Base-by-base conservation (phyloP, 2,888 invertebrate species). In the Zhuqinia jingwanae region DNA sequence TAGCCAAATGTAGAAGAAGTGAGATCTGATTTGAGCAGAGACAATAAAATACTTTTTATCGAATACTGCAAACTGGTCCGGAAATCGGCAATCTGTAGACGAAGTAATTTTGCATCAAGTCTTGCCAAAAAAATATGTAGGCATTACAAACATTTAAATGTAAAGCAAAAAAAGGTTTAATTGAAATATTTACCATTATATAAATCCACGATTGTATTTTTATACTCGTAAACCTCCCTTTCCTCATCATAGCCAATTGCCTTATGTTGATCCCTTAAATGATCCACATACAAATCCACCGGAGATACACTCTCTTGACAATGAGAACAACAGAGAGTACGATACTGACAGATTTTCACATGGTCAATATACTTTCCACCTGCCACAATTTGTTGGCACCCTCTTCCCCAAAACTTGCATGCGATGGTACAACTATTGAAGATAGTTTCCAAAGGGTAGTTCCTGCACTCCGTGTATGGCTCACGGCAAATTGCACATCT, bases 401-500 rank as follows among this genome's bases (percentile, higher is more conserved):
- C 84, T 47, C 78, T 15, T 5, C 84, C 84, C 84, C 84, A 84
- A 84, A 78, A 84, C 50, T 84, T 84, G 27, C 89, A 89, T 0
- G 79, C 78, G 0, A 89, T 63, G 15, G 36, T 65, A 17, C 83
- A 87, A 2, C 80, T 70, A 78, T 86, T 79, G 27, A 89, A 63
- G 10, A 89, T 80, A 0, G 79, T 50, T 58, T 89, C 89, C 63
- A 89, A 50, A 3, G 85, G 80, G 11, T 65, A 88, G 73, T 89
- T 89, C 30, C 89, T 27, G 5, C 68, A 60, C 2, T 76, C 81
- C 0, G 79, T 76, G 58, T 87, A 88, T 0, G 82, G 68, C n/a
- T 56, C 83, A 20, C 87, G 63, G 42, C 89, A 89, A 25, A 88
- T 70, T 1, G 87, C 85, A 82, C 89, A 89, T 30, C 68, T 58